A percentile compares a stretch with the other conserved stretches of the same genome.
Evolutionary conservation across 2,797 vertebrate species (phyloP).

Genomic region (Cryptoprocta ferox): DNA sequence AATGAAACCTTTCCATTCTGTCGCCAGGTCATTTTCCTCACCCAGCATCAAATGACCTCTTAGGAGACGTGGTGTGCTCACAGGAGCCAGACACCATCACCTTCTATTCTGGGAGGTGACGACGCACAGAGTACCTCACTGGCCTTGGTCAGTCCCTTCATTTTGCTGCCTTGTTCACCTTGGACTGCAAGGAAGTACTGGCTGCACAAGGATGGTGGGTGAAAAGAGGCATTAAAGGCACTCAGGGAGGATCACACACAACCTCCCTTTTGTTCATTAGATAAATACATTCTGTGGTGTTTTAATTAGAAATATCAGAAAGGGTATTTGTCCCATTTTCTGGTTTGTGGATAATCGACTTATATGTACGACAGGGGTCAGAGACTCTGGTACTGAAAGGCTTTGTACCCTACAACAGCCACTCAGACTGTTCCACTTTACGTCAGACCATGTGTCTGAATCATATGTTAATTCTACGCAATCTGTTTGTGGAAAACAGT

Average conservation of each 20-base stretch:
- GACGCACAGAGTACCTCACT: conserved; percentile 64
- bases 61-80: conserved; percentile 27
- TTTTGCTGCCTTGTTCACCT: conserved; percentile 35
- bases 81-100: conserved; percentile 73
- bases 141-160: not conserved
- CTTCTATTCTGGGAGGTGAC: conserved; percentile 62
- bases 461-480: not conserved
- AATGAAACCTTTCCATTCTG: conserved; percentile 64
- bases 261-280: not conserved
- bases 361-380: not conserved
- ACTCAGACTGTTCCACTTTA: not conserved
- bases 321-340: not conserved
- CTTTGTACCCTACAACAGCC: not conserved
- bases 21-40: conserved; percentile 69
- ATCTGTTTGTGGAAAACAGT: not conserved
- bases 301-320: conserved; percentile 52
- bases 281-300: not conserved
- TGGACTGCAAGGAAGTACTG: not conserved
- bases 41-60: conserved; percentile 78
- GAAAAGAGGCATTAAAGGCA: not conserved
- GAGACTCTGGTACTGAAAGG: not conserved
- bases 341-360: not conserved
- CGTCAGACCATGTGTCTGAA: not conserved
- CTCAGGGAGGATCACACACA: not conserved
- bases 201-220: not conserved